Conservation (phyloP, 2,888 invertebrate species). For the Balanococcus diminutus region DNA sequence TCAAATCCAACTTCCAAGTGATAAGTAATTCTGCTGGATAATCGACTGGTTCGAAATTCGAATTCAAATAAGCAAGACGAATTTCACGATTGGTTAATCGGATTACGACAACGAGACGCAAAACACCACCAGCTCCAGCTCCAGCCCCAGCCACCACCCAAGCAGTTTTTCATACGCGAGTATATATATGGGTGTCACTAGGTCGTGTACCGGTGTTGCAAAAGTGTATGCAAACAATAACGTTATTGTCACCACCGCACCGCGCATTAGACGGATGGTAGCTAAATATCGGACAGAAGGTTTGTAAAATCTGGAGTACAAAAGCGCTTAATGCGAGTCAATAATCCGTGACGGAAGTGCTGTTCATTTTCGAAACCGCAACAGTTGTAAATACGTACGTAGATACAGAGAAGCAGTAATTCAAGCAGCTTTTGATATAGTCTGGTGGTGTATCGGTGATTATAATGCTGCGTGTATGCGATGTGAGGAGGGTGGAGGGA, state of each 20-base stretch:
- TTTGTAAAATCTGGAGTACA: conserved; percentile 44
- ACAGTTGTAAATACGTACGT: conserved; percentile 47
- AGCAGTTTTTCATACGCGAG: too few relatives aligned
- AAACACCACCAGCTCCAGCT: too few relatives aligned
- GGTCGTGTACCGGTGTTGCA: background rate
- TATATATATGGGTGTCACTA: background rate
- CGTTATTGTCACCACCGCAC: background rate
- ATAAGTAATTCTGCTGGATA: too few relatives aligned
- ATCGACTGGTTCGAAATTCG: too few relatives aligned
- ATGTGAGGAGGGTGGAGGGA: background rate
- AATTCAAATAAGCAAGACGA: too few relatives aligned
- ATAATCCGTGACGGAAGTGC: conserved; percentile 52
- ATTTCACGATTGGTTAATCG: background rate
- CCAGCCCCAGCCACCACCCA: too few relatives aligned
- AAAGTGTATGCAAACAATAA: background rate
- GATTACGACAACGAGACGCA: background rate
- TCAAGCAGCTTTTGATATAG: conserved; percentile 15
- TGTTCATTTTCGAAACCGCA: conserved; percentile 46
- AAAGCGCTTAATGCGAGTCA: conserved; percentile 50
- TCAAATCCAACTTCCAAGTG: too few relatives aligned
- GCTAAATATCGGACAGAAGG: conserved; percentile 47
- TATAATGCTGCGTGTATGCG: background rate
- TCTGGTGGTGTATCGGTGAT: background rate
- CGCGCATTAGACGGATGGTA: background rate
- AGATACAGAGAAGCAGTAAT: background rate